These are phyloP conservation scores for Lynx canadensis DNA, from an alignment of 2,113 vertebrate species.

Conservation along the genomic window DNA sequence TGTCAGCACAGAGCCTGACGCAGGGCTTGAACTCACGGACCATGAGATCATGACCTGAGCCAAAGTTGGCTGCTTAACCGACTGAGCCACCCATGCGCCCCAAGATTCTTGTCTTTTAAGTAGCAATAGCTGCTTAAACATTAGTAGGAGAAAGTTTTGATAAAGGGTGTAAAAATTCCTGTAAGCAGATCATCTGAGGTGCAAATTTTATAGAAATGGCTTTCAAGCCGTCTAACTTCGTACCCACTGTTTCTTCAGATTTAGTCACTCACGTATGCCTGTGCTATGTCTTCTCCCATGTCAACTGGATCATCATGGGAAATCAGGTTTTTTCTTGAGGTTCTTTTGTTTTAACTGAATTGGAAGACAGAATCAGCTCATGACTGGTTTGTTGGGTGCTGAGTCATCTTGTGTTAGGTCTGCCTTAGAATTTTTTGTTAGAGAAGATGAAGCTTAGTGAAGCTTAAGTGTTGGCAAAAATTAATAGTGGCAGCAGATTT, in stretches of 20 bases:
- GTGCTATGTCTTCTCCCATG: not conserved
- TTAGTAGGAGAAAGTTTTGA: not conserved
- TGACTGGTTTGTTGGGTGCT: not conserved
- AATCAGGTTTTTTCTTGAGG: not conserved
- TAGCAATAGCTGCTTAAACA: not conserved
- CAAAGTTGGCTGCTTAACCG: too few species aligned
- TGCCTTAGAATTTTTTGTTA: slow-evolving; percentile 18
- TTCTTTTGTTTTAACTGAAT: not conserved
- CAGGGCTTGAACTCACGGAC: too few species aligned
- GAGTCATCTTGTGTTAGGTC: not conserved
- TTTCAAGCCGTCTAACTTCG: not conserved
- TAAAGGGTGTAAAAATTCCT: not conserved
- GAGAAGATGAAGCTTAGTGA: slow-evolving; percentile 28
- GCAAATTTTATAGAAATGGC: not conserved
- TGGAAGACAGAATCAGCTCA: not conserved
- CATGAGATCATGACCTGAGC: too few species aligned
- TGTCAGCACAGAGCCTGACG: too few species aligned
- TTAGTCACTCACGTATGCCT: not conserved
- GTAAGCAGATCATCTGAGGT: not conserved
- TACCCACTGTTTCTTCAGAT: not conserved
- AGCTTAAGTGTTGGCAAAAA: slow-evolving; percentile 16
- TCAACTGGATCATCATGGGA: not conserved
- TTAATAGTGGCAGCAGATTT: not conserved
- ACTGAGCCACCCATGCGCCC: too few species aligned
- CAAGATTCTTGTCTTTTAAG: not conserved